These are phyloP conservation scores for Ophioninae sp. DNA, from an alignment of 2,888 invertebrate genomes.

Conservation along the genomic window DNA sequence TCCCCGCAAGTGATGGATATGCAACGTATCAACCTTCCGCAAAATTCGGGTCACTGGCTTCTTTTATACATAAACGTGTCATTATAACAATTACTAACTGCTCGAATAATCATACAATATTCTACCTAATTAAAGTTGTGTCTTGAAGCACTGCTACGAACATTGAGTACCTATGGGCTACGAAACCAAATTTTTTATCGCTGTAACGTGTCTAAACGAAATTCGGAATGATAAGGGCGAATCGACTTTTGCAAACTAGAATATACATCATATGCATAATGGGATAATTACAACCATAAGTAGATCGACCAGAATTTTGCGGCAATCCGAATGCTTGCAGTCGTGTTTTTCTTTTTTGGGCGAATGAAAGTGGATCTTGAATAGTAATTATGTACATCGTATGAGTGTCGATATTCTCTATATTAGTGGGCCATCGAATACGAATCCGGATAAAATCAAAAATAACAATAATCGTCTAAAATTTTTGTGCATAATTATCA, in stretches of 20 bases:
- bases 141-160: slow-evolving; percentile 24
- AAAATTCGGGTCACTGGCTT: slow-evolving; percentile 48
- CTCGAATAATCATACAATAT: slow-evolving; percentile 22
- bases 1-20: neutral
- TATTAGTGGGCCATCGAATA: neutral
- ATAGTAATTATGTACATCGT: neutral
- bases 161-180: slow-evolving; percentile 27
- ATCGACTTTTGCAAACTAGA: neutral
- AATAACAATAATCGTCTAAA: neutral
- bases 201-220: slow-evolving; percentile 10
- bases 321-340: slow-evolving; percentile 19
- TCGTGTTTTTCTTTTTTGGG: neutral
- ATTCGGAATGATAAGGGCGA: neutral
- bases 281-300: slow-evolving; percentile 14
- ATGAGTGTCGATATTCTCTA: neutral
- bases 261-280: neutral
- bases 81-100: slow-evolving; percentile 14
- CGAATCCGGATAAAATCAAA: neutral
- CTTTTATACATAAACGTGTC: slow-evolving; percentile 5
- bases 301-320: slow-evolving; percentile 53
- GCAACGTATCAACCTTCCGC: slow-evolving; percentile 18
- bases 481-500: neutral
- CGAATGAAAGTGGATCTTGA: neutral
- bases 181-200: slow-evolving; percentile 5
- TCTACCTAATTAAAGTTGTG: slow-evolving; percentile 34